Conservation (phyloP, 1,140 invertebrate genomes). For the Cryptotermes secundus region DNA sequence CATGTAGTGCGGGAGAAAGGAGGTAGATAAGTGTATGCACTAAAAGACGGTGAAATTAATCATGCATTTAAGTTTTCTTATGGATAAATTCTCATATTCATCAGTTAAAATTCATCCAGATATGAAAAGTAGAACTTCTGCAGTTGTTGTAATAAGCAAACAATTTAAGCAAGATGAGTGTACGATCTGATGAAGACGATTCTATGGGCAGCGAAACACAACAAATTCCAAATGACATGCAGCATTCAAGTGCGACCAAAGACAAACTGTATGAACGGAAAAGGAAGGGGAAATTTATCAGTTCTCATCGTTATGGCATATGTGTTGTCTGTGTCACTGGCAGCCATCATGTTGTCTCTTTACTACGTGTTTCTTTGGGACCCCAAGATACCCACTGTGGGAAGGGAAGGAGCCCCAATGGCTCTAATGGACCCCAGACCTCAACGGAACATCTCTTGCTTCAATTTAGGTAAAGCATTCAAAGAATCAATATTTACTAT, state of each 20-base stretch:
- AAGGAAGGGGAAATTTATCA: conserved; percentile 58
- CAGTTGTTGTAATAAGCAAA: too few species aligned
- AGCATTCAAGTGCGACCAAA: conserved; percentile 22
- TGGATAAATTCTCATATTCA: neutral
- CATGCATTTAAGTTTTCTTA: too few species aligned
- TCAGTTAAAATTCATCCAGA: neutral
- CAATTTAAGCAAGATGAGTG: neutral
- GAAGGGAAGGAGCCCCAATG: neutral
- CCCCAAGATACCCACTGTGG: conserved; percentile 49
- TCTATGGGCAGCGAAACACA: neutral
- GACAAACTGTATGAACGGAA: conserved; percentile 21
- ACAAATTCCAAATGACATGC: neutral
- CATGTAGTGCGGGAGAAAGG: too few species aligned
- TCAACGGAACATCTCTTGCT: neutral
- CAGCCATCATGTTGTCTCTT: conserved; percentile 73
- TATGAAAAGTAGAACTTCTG: too few species aligned
- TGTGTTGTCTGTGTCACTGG: conserved; percentile 74
- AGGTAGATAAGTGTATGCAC: too few species aligned
- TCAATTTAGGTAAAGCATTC: neutral
- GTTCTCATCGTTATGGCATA: conserved; percentile 78
- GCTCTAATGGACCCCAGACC: neutral
- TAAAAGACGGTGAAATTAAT: too few species aligned
- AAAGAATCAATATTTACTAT: too few species aligned
- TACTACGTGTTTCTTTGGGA: conserved; percentile 87
- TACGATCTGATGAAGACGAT: neutral